Percentiles rank a stretch among this genome's conserved stretches.
phyloP scores from a whole-genome alignment of 2,888 invertebrate genomes.

The Acanthosepion lycidas region DNA sequence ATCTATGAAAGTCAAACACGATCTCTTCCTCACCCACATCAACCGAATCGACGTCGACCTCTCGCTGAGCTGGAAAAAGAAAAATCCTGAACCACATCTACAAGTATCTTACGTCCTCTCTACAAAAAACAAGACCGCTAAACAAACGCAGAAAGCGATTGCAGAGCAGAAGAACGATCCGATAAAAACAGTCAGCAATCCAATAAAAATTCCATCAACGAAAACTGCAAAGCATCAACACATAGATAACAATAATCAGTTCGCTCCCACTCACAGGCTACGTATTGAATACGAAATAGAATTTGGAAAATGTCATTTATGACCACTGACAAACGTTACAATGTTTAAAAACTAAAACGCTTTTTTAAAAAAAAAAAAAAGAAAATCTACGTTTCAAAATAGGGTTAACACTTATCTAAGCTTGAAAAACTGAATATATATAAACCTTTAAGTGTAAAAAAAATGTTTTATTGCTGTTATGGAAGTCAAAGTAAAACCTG shows the following conservation, averaged over 20 bases:
- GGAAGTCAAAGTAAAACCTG: neutral
- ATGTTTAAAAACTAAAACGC: neutral
- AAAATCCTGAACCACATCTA: neutral
- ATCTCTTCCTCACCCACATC: neutral
- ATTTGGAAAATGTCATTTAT: conserved; percentile 7
- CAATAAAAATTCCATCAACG: neutral
- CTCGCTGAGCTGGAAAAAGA: neutral
- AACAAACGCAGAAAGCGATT: neutral
- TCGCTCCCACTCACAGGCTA: neutral
- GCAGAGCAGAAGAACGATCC: neutral
- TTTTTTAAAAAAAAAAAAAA: no score
- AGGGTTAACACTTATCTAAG: neutral
- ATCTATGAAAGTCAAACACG: conserved; percentile 13
- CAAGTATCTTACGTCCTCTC: neutral
- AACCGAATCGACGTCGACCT: neutral
- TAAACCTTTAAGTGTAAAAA: no score
- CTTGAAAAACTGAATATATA: no score
- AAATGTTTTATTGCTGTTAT: neutral
- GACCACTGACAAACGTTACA: neutral
- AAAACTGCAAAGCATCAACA: neutral
- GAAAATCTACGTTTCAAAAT: neutral
- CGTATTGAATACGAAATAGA: neutral
- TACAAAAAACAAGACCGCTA: neutral
- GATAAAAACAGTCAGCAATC: neutral
- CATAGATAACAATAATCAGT: neutral